Conservation (phyloP, 1,140 invertebrate species). For the Ditylenchus dipsaci region DNA sequence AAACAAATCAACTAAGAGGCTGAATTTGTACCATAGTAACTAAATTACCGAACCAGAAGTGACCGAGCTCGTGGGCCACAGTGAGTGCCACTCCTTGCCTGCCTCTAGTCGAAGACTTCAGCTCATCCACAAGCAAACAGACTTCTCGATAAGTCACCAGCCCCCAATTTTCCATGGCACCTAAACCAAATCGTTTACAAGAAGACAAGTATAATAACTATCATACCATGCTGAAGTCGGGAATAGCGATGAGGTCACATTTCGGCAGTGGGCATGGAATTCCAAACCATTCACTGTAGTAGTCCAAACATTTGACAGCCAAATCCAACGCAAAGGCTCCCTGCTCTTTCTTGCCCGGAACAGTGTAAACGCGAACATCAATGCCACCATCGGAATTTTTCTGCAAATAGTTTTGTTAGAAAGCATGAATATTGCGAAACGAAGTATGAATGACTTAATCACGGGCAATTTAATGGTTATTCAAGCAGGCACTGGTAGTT, state of each 20-base stretch:
- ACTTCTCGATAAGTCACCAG: conserved; percentile 81
- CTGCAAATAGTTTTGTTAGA: conserved; percentile 27
- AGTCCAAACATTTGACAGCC: conserved; percentile 73
- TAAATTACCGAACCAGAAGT: conserved; percentile 61
- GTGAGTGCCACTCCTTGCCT: conserved; percentile 72
- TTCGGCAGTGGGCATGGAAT: conserved; percentile 71
- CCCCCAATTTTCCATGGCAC: conserved; percentile 76
- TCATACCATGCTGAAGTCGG: conserved; percentile 53
- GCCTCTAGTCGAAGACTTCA: conserved; percentile 62
- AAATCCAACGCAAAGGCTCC: conserved; percentile 73
- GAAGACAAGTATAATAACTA: no score
- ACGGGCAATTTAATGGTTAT: no score
- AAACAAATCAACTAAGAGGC: background rate
- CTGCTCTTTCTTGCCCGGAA: conserved; percentile 72
- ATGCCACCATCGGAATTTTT: conserved; percentile 45
- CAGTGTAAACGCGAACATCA: conserved; percentile 72
- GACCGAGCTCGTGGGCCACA: conserved; percentile 82
- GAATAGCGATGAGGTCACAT: conserved; percentile 57
- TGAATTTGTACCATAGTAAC: conserved; percentile 53
- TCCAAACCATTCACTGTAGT: conserved; percentile 78
- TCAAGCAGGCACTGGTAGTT: no score
- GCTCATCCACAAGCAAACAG: conserved; percentile 71
- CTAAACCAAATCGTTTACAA: conserved; percentile 43
- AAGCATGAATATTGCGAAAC: background rate
- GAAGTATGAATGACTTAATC: no score